Evolutionary conservation across 2,113 vertebrate species (phyloP).

Genomic region (Parus major): DNA sequence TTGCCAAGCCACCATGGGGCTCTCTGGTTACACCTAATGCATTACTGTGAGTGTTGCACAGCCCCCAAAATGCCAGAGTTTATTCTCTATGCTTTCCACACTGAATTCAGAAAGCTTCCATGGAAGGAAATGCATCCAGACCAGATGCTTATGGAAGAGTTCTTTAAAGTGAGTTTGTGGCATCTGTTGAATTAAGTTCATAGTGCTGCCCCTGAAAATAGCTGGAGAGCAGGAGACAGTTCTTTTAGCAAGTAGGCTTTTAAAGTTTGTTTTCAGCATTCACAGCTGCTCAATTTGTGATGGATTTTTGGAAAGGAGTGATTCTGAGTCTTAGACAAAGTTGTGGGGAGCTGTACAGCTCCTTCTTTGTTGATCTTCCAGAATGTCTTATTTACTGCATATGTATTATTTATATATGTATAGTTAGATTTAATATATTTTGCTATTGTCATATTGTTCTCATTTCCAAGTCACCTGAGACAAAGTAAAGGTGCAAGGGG

Average conservation of each 20-base stretch:
- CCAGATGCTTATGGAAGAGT: constrained; percentile 91
- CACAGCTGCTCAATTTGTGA: not conserved
- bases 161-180: constrained; percentile 85
- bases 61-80: constrained; percentile 90
- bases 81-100: constrained; percentile 90
- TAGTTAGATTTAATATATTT: not conserved
- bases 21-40: constrained; percentile 88
- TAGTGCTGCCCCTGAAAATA: not conserved
- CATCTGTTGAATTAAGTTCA: not conserved
- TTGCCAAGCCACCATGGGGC: constrained; percentile 85
- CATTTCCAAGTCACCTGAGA: not conserved
- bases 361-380: not conserved
- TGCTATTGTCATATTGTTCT: not conserved
- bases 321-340: not conserved
- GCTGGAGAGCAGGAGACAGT: not conserved
- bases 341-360: not conserved
- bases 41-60: constrained; percentile 91
- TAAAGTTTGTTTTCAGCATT: not conserved
- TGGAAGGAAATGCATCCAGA: constrained; percentile 93
- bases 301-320: not conserved
- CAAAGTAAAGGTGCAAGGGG: not conserved
- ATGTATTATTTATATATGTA: not conserved
- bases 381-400: not conserved
- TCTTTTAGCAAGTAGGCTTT: not conserved
- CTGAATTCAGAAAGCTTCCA: constrained; percentile 80